Evolutionary conservation across 2,797 vertebrate genomes (phyloP).

Genomic region (Pseudochirops corinnae): DNA sequence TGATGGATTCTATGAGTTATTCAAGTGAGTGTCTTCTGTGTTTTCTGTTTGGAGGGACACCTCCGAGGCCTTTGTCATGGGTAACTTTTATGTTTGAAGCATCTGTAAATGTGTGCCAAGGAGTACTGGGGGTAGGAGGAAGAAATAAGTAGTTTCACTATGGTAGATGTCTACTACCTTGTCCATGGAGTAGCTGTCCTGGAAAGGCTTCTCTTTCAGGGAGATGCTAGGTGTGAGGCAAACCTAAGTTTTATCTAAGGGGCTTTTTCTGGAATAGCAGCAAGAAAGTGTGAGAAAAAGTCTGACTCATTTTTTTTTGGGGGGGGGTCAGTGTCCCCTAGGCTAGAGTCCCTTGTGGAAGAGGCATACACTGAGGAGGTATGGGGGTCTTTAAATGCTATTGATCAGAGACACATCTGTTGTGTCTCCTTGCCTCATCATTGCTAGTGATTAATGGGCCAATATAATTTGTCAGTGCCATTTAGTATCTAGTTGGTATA

Average conservation of each 20-base stretch:
- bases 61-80: background rate
- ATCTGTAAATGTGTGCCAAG: background rate
- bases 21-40: background rate
- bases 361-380: background rate
- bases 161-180: background rate
- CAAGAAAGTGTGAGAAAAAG: background rate
- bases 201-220: background rate
- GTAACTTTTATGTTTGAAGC: background rate
- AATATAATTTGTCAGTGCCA: background rate
- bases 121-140: background rate
- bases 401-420: background rate
- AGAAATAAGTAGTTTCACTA: background rate
- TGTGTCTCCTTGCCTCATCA: background rate
- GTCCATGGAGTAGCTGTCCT: background rate
- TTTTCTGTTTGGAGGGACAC: background rate
- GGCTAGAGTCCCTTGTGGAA: background rate
- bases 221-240: background rate
- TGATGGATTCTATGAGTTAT: background rate
- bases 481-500: background rate
- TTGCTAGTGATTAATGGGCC: background rate
- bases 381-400: background rate
- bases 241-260: background rate
- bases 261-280: background rate
- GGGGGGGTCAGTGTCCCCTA: too few species aligned
- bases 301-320: background rate